phyloP scores from a whole-genome alignment of 2,888 invertebrate genomes.

The Hemistola chrysoprasaria region DNA sequence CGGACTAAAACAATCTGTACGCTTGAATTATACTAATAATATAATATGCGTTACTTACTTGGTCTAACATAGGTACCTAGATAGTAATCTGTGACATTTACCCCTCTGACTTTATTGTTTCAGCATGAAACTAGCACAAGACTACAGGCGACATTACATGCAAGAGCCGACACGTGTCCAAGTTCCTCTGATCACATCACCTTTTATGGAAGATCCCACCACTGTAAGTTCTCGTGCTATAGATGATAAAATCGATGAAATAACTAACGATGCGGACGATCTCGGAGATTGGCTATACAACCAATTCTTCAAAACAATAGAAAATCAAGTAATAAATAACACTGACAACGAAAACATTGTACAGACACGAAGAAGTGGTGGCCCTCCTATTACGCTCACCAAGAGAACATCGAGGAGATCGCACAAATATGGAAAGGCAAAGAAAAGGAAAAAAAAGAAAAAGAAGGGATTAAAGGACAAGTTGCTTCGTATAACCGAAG shows the following conservation, averaged over 20 bases:
- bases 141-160: constrained; percentile 42
- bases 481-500: constrained; percentile 59
- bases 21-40: no score
- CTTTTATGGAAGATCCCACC: constrained; percentile 26
- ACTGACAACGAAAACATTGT: constrained; percentile 41
- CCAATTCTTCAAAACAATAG: constrained; percentile 73
- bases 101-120: no score
- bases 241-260: constrained; percentile 48
- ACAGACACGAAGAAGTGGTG: constrained; percentile 54
- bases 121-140: constrained; percentile 56
- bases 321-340: constrained; percentile 67
- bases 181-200: constrained; percentile 18
- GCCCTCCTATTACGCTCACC: constrained; percentile 3
- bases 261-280: constrained; percentile 59
- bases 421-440: constrained; percentile 35
- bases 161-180: constrained; percentile 40
- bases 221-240: constrained; percentile 33
- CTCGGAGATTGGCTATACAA: constrained; percentile 73
- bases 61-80: no score
- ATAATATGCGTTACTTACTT: no score
- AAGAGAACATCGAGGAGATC: constrained; percentile 36
- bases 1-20: no score
- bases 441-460: constrained; percentile 34
- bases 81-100: no score
- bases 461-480: constrained; percentile 52